phyloP scores from a whole-genome alignment of 2,888 invertebrate species.

The Rhagophthalmus giganteus region DNA sequence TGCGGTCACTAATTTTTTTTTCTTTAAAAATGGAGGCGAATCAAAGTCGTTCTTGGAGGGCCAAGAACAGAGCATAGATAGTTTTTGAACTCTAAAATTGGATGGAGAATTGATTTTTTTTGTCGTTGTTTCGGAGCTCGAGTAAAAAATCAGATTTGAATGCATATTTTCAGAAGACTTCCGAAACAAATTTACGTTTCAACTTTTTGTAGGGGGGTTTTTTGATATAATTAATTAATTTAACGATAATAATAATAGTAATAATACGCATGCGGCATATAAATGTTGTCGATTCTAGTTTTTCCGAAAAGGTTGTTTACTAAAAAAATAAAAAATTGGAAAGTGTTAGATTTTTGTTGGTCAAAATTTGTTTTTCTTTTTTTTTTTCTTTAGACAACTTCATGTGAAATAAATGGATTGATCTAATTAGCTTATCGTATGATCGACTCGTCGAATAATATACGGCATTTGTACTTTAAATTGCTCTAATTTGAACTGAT shows the following conservation, averaged over 20 bases:
- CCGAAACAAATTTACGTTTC: constrained; percentile 28
- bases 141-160: too few relatives aligned
- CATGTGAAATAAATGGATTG: constrained; percentile 56
- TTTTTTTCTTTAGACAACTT: constrained; percentile 32
- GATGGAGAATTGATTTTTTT: constrained; percentile 32
- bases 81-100: constrained; percentile 28
- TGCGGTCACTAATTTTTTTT: constrained; percentile 26
- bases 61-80: constrained; percentile 34
- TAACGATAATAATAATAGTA: constrained; percentile 4
- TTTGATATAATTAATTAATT: constrained; percentile 22
- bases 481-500: constrained; percentile 43
- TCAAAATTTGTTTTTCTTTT: too few relatives aligned
- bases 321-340: constrained; percentile 14
- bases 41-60: constrained; percentile 34
- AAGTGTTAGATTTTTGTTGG: constrained; percentile 48
- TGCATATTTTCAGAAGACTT: too few relatives aligned
- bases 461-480: constrained; percentile 43
- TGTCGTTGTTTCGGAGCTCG: too few relatives aligned
- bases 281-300: constrained; percentile 19
- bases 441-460: constrained; percentile 36
- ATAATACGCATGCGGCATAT: constrained; percentile 7
- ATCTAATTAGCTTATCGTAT: constrained; percentile 34
- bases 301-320: constrained; percentile 18
- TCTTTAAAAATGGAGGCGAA: constrained; percentile 25
- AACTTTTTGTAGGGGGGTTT: constrained; percentile 37